A percentile compares a stretch with the other conserved stretches of the same genome.
These are phyloP conservation scores for Taenaris catops DNA, from an alignment of 2,888 invertebrate genomes.

Conservation along the genomic window DNA sequence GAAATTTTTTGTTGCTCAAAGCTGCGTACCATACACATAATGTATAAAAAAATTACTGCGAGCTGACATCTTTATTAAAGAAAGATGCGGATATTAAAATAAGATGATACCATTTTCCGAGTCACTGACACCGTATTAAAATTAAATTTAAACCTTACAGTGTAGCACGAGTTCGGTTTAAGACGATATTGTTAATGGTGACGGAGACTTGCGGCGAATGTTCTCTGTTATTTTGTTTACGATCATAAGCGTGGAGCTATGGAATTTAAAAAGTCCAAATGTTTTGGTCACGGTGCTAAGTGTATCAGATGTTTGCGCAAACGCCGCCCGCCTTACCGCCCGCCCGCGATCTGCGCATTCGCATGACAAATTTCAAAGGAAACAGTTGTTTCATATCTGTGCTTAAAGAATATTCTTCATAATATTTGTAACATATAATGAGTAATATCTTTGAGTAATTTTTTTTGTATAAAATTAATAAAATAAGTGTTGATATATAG, in stretches of 20 bases:
- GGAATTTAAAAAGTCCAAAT: conserved; percentile 28
- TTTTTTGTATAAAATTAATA: not conserved
- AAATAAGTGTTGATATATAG: conserved; percentile 7
- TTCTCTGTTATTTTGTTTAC: conserved; percentile 10
- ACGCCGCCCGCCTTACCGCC: conserved; percentile 39
- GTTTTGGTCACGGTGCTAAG: conserved; percentile 24
- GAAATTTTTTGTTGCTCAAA: no score
- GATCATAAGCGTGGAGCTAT: conserved; percentile 27
- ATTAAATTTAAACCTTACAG: conserved; percentile 57
- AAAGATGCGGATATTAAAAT: conserved; percentile 12
- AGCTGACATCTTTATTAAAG: no score
- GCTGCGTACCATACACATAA: no score
- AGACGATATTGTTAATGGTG: conserved; percentile 6
- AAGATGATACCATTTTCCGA: conserved; percentile 27
- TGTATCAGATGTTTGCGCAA: conserved; percentile 28
- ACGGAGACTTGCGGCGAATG: conserved; percentile 10
- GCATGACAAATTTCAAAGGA: conserved; percentile 44
- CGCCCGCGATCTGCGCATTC: conserved; percentile 66
- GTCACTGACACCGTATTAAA: conserved; percentile 64
- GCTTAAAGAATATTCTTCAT: conserved; percentile 1
- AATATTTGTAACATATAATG: no score
- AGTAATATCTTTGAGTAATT: no score
- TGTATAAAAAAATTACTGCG: no score
- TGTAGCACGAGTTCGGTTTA: conserved; percentile 18
- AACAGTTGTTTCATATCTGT: conserved; percentile 32